Conservation (phyloP, 2,797 vertebrate genomes). For the Tachyglossus aculeatus region DNA sequence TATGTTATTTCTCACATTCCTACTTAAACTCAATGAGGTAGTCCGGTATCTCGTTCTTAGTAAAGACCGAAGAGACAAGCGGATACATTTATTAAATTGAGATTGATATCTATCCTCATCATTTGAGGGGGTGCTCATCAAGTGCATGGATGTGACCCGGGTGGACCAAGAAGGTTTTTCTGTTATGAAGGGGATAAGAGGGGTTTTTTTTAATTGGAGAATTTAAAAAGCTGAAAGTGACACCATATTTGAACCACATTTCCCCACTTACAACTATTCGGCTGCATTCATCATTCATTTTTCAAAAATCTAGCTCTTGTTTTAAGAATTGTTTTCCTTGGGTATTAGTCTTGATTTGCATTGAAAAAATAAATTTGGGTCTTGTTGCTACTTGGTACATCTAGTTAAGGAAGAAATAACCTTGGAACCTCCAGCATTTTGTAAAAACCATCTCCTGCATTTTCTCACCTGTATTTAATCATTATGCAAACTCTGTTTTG, state of each 20-base stretch:
- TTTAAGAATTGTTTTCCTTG: neutral
- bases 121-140: neutral
- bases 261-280: neutral
- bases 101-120: neutral
- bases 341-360: neutral
- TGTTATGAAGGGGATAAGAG: too few species aligned
- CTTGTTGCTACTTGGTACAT: neutral
- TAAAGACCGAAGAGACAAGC: neutral
- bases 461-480: neutral
- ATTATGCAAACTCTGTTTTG: too few species aligned
- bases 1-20: neutral
- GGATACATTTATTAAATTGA: neutral
- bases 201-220: neutral
- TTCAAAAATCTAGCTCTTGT: neutral
- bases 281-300: neutral
- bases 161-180: neutral
- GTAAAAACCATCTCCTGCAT: too few species aligned
- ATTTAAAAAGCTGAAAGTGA: too few species aligned
- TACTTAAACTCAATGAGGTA: neutral
- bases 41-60: neutral
- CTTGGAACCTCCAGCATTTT: too few species aligned
- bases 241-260: too few species aligned
- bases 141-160: neutral
- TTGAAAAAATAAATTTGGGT: neutral
- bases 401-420: neutral